A percentile compares a stretch with the other conserved stretches of the same genome.
phyloP scores from a whole-genome alignment of 2,797 vertebrate species.

The Alca torda region DNA sequence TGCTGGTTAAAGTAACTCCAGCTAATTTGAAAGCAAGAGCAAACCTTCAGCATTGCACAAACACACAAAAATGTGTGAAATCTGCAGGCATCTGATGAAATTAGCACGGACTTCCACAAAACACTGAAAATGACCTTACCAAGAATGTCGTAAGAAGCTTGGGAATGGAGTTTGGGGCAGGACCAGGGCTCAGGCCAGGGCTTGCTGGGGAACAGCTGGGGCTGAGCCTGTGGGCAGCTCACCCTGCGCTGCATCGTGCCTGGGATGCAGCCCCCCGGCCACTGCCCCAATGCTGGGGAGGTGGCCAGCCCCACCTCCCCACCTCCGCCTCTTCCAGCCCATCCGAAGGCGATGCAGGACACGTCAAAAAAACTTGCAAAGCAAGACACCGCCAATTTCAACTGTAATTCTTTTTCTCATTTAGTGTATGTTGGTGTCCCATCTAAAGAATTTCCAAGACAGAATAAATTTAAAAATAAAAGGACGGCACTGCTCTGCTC shows the following conservation, averaged over 20 bases:
- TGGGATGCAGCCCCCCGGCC: neutral
- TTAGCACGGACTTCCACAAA: neutral
- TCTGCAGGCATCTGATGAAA: conserved; percentile 22
- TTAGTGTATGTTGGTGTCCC: neutral
- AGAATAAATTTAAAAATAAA: neutral
- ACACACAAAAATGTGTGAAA: conserved; percentile 7
- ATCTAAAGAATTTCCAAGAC: neutral
- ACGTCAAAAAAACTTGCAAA: neutral
- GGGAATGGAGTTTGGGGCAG: neutral
- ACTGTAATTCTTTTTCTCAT: neutral
- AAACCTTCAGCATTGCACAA: neutral
- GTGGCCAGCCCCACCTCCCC: neutral
- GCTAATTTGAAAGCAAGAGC: neutral
- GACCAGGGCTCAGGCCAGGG: neutral
- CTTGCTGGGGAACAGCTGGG: neutral
- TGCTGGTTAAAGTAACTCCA: neutral
- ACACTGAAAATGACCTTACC: neutral
- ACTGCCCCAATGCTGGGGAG: accelerated
- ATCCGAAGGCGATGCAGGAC: neutral
- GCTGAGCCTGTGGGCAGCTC: neutral
- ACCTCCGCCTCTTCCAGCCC: neutral
- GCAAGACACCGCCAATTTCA: neutral
- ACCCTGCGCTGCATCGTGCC: accelerated
- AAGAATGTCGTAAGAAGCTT: neutral
- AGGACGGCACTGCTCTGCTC: neutral